These are phyloP conservation scores for Incurvaria masculella DNA, from an alignment of 2,888 invertebrate species.

Conservation along the genomic window DNA sequence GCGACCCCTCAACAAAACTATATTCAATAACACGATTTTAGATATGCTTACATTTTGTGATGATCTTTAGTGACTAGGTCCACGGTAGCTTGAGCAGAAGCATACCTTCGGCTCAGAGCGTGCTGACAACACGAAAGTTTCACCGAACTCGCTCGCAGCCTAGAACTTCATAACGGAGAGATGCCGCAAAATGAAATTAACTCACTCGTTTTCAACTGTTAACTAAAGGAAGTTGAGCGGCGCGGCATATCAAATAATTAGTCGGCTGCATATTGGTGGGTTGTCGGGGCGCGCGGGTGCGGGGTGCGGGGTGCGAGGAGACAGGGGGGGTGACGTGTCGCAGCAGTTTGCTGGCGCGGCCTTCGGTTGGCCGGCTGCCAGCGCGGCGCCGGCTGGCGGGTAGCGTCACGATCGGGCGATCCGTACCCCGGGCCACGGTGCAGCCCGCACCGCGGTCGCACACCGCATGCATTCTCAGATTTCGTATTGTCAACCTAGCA, in stretches of 20 bases:
- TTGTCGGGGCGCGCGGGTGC: neutral
- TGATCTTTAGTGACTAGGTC: too few relatives aligned
- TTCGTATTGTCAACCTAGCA: too few relatives aligned
- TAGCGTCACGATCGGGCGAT: neutral
- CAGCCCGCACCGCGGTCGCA: too few relatives aligned
- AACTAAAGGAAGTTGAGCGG: neutral
- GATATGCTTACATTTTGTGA: too few relatives aligned
- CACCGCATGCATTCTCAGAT: too few relatives aligned
- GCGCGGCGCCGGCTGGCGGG: conserved; percentile 4
- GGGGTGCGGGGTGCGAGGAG: conserved; percentile 1
- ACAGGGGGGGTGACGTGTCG: neutral
- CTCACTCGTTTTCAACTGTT: neutral
- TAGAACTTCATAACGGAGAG: too few relatives aligned
- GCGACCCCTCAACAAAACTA: too few relatives aligned
- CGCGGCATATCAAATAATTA: neutral
- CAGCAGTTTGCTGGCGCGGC: conserved; percentile 7
- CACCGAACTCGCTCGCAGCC: neutral
- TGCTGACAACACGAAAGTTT: too few relatives aligned
- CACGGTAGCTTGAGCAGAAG: too few relatives aligned
- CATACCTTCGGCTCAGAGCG: too few relatives aligned
- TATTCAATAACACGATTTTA: too few relatives aligned
- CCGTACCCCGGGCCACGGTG: too few relatives aligned
- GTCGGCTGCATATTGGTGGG: conserved; percentile 5
- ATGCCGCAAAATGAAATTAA: neutral
- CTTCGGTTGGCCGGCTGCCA: neutral